These are phyloP conservation scores for Trissonchulus sp. DNA, from an alignment of 2,888 invertebrate species.

Conservation along the genomic window DNA sequence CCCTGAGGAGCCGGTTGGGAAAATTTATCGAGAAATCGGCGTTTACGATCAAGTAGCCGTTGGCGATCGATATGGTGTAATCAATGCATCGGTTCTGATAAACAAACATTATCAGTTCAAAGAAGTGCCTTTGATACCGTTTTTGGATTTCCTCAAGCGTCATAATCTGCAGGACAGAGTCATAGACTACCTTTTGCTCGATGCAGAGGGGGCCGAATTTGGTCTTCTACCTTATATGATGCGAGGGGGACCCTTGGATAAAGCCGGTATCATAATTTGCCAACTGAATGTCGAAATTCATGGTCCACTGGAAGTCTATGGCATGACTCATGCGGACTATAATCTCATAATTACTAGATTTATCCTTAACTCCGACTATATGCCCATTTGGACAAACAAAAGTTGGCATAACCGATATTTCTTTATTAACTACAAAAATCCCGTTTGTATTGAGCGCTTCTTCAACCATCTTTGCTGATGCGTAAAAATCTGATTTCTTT, in stretches of 20 bases:
- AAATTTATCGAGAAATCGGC: background rate
- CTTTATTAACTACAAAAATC: background rate
- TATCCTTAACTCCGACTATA: background rate
- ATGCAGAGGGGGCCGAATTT: conserved; percentile 30
- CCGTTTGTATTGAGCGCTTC: background rate
- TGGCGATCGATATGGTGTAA: background rate
- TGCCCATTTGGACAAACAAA: background rate
- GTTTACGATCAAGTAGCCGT: background rate
- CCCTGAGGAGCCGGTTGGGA: background rate
- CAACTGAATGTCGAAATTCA: background rate
- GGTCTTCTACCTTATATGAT: background rate
- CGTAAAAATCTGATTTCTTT: too few relatives aligned
- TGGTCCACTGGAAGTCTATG: background rate
- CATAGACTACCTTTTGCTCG: conserved; percentile 29
- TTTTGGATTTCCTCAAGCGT: conserved; percentile 5
- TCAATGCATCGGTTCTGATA: background rate
- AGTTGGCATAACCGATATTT: background rate
- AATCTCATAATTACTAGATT: background rate
- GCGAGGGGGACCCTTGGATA: background rate
- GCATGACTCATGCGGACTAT: background rate
- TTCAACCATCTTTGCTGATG: background rate
- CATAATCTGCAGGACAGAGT: conserved; percentile 6
- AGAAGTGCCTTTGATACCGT: conserved; percentile 9
- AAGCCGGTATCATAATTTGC: background rate
- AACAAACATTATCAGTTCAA: conserved; percentile 28